A percentile compares a stretch with the other conserved stretches of the same genome.
Conservation (phyloP, 1,140 invertebrate genomes). For the Sogatella furcifera region DNA sequence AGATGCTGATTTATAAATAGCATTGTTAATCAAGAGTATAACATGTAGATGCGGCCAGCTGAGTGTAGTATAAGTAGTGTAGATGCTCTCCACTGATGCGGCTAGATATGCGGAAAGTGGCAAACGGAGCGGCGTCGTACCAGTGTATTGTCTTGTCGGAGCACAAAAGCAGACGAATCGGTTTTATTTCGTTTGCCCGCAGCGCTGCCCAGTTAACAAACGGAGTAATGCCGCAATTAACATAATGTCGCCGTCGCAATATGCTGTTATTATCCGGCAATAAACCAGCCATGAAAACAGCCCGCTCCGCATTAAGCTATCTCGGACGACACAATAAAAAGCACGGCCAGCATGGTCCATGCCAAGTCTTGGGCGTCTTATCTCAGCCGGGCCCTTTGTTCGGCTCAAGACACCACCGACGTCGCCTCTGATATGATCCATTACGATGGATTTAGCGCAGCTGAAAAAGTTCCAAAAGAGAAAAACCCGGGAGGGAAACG, state of each 20-base stretch:
- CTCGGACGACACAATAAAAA: not conserved
- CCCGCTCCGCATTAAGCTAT: constrained; percentile 2
- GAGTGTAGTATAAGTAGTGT: no score
- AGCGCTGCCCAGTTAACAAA: no score
- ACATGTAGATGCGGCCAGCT: no score
- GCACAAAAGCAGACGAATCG: no score
- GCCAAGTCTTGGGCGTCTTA: constrained; percentile 1
- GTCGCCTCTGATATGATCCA: not conserved
- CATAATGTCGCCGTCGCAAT: not conserved
- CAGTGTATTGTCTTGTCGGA: no score
- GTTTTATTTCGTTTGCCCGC: no score
- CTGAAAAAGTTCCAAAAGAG: not conserved
- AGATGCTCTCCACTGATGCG: no score
- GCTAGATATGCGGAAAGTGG: no score
- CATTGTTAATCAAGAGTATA: no score
- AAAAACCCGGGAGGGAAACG: not conserved
- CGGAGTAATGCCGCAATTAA: not conserved
- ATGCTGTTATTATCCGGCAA: constrained; percentile 5
- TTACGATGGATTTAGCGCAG: not conserved
- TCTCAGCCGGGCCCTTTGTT: not conserved
- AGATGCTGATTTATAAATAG: no score
- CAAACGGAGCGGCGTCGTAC: no score
- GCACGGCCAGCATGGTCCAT: not conserved
- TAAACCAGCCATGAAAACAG: not conserved
- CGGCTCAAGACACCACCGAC: not conserved